phyloP scores from a whole-genome alignment of 2,888 invertebrate genomes.

The Acrobasis consociella region DNA sequence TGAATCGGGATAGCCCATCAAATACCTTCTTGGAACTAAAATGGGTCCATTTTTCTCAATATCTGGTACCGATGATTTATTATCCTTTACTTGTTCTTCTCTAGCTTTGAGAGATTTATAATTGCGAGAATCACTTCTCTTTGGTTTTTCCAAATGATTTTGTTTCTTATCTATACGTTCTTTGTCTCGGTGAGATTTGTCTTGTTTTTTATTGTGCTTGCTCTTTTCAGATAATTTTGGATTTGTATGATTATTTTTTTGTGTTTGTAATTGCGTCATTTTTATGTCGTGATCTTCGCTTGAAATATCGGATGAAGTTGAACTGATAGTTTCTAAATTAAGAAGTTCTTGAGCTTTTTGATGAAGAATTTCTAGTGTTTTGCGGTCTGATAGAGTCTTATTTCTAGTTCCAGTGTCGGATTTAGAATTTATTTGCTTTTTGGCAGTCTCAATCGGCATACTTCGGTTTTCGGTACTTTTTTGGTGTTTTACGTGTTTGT shows the following conservation, averaged over 20 bases:
- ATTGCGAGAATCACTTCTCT: neutral
- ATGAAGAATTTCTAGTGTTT: slow-evolving; percentile 65
- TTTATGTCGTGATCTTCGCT: slow-evolving; percentile 41
- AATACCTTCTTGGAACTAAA: slow-evolving; percentile 38
- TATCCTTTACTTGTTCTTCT: slow-evolving; percentile 32
- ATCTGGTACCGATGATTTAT: slow-evolving; percentile 26
- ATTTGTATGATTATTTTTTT: slow-evolving; percentile 16
- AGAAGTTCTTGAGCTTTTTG: slow-evolving; percentile 71
- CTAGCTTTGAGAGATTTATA: slow-evolving; percentile 5
- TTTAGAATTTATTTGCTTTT: slow-evolving; percentile 9
- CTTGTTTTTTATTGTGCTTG: slow-evolving; percentile 22
- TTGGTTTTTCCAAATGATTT: slow-evolving; percentile 2
- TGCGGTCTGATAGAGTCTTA: slow-evolving; percentile 40
- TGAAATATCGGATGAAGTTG: slow-evolving; percentile 63
- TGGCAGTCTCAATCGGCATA: neutral
- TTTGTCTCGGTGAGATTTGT: neutral
- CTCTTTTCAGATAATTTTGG: slow-evolving; percentile 20
- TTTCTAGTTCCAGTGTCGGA: slow-evolving; percentile 33
- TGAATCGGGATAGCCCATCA: neutral
- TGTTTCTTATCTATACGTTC: neutral
- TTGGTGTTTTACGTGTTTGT: neutral
- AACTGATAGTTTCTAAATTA: slow-evolving; percentile 57
- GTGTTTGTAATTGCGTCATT: slow-evolving; percentile 28
- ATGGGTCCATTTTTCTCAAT: slow-evolving; percentile 32
- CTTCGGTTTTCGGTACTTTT: neutral